Evolutionary conservation across 2,113 vertebrate genomes (phyloP).

Genomic region (Solea senegalensis): DNA sequence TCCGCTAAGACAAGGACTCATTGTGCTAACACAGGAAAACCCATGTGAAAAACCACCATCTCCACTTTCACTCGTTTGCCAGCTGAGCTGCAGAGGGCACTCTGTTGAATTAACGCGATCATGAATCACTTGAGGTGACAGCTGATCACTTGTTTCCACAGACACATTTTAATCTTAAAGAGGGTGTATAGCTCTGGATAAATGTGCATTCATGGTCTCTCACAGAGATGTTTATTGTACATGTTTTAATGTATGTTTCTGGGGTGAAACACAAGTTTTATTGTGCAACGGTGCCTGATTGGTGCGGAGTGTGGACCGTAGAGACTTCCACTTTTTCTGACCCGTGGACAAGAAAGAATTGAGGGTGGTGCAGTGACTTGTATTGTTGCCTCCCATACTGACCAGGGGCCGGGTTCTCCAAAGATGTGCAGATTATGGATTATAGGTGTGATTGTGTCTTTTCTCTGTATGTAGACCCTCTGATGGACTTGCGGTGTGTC

Average conservation of each 20-base stretch:
- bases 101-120: constrained; percentile 50
- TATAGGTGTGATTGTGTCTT: no score
- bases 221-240: constrained; percentile 33
- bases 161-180: background rate
- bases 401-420: no score
- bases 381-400: no score
- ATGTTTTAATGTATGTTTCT: constrained; percentile 18
- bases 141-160: constrained; percentile 56
- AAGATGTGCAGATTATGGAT: no score
- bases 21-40: constrained; percentile 46
- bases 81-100: constrained; percentile 33
- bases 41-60: constrained; percentile 8
- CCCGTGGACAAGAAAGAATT: constrained; percentile 59
- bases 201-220: no score
- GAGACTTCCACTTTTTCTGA: constrained; percentile 58
- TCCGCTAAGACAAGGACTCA: constrained; percentile 40
- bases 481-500: no score
- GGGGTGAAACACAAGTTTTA: constrained; percentile 44
- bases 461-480: no score
- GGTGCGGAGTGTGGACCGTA: background rate
- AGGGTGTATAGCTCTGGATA: no score
- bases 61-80: constrained; percentile 28
- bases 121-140: constrained; percentile 51
- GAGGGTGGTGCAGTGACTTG: constrained; percentile 16
- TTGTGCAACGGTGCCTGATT: constrained; percentile 14